Evolutionary conservation across 2,888 invertebrate species (phyloP).

Genomic region (Noctua fimbriata): DNA sequence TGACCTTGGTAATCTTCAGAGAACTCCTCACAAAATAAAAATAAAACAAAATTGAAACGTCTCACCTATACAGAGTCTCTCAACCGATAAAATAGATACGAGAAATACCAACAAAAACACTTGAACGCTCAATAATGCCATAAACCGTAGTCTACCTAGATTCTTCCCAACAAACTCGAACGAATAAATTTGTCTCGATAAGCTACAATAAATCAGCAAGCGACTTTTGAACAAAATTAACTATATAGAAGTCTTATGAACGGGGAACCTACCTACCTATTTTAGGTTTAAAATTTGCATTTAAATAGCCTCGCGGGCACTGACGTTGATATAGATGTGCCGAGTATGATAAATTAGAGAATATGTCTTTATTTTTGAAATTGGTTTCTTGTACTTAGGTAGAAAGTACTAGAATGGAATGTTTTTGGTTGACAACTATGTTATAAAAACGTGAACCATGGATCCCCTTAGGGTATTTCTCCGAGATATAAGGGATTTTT

Average conservation of each 20-base stretch:
- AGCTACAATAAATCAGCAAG: slow-evolving; percentile 79
- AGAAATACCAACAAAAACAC: not conserved
- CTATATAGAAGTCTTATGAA: slow-evolving; percentile 59
- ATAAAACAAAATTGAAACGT: not conserved
- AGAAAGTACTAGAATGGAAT: too few species aligned
- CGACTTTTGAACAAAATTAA: slow-evolving; percentile 80
- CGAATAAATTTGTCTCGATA: slow-evolving; percentile 81
- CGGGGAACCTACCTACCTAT: slow-evolving; percentile 65
- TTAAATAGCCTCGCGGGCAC: slow-evolving; percentile 74
- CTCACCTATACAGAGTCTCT: not conserved
- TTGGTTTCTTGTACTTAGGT: slow-evolving; percentile 29
- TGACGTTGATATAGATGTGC: slow-evolving; percentile 69
- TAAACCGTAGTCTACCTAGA: slow-evolving; percentile 52
- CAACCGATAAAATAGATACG: not conserved
- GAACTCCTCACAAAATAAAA: too few species aligned
- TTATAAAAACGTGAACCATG: not conserved
- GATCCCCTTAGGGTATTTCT: not conserved
- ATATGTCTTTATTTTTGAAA: slow-evolving; percentile 47
- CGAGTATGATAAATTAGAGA: slow-evolving; percentile 69
- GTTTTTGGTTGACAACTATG: not conserved
- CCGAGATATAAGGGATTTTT: not conserved
- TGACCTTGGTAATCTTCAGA: too few species aligned
- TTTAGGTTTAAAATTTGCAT: slow-evolving; percentile 81
- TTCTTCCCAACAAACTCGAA: slow-evolving; percentile 71
- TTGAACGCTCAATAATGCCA: slow-evolving; percentile 17